phyloP scores from a whole-genome alignment of 2,888 invertebrate species.

The Cabera pusaria region DNA sequence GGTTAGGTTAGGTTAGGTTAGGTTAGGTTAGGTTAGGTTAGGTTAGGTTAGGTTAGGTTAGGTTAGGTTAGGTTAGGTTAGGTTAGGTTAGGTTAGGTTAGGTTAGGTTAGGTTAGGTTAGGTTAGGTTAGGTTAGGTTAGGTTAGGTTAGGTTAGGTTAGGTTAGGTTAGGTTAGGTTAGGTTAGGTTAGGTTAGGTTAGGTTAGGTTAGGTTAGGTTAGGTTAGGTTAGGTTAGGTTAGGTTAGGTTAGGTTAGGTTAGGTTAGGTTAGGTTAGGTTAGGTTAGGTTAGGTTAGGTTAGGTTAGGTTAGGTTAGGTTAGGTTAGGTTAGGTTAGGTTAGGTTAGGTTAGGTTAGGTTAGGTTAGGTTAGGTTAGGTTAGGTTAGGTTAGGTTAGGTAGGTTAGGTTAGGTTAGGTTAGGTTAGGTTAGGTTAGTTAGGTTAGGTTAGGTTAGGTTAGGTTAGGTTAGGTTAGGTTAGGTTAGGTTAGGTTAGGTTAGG shows the following conservation, averaged over 20 bases:
- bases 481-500: constrained; percentile 28
- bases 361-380: constrained; percentile 9
- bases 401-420: constrained; percentile 21
- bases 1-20: constrained; percentile 18
- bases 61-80: constrained; percentile 16
- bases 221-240: constrained; percentile 23
- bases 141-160: constrained; percentile 19
- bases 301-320: constrained; percentile 18
- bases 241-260: constrained; percentile 16
- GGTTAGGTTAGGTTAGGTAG: constrained; percentile 24
- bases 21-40: constrained; percentile 18
- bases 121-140: constrained; percentile 12
- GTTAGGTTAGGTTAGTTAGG: constrained; percentile 19
- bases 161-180: constrained; percentile 24
- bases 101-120: constrained; percentile 7
- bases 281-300: constrained; percentile 16
- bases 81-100: constrained; percentile 9
- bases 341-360: constrained; percentile 13
- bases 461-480: constrained; percentile 32
- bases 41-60: constrained; percentile 15
- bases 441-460: constrained; percentile 28
- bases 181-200: constrained; percentile 25
- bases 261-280: constrained; percentile 18
- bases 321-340: constrained; percentile 20
- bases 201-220: constrained; percentile 24